Base-by-base conservation (phyloP, 2,797 vertebrate genomes). In the Spizella passerina region DNA sequence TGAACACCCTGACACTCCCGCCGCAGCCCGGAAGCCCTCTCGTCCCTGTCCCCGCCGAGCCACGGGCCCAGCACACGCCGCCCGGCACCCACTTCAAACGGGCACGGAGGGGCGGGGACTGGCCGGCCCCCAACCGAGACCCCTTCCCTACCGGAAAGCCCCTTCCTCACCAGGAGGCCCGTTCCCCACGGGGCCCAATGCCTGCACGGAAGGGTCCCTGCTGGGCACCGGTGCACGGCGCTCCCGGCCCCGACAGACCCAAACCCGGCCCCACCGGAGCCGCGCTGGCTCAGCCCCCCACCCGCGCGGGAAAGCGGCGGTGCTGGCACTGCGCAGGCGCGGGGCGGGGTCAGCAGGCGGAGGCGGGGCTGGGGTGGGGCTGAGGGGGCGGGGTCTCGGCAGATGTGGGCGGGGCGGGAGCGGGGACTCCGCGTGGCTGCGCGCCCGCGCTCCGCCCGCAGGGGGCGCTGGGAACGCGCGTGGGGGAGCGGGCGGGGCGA, bases 151-250 rank as follows among this genome's bases (percentile, higher is more conserved):
- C 11, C 4, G 30, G 4, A 3, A 20, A 2, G 7, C 11, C 11
- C 11, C 3, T 10, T 64, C 23, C 14, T 27, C 41, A 12, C 14
- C 4, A 23, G 3, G 7, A 21, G 5, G 7, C 14, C 14, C 8
- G 7, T 9, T 65, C 23, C 11, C 36, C 46, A 6, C 21, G 10
- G 39, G 3, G 14, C 22, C 17, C 32, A 10, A 6, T 26, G 30
- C 21, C 22, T 15, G 32, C 46, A 16, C 14, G 4, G 36, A n/a
- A 8, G 6, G 17, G 8, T 4, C 18, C 4, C 29, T 6, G 16
- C 19, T 4, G 39, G 6, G 8, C 47, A 32, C 17, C 2, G 2
- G 1, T 2, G 2, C 59, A 3, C 21, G 1, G 11, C 16, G 0
- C 34, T 2, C 26, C 46, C 52, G 2, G 6, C 3, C 12, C 30